Evolutionary conservation across 2,113 vertebrate genomes (phyloP).

Genomic region (Pteruthius melanotis): DNA sequence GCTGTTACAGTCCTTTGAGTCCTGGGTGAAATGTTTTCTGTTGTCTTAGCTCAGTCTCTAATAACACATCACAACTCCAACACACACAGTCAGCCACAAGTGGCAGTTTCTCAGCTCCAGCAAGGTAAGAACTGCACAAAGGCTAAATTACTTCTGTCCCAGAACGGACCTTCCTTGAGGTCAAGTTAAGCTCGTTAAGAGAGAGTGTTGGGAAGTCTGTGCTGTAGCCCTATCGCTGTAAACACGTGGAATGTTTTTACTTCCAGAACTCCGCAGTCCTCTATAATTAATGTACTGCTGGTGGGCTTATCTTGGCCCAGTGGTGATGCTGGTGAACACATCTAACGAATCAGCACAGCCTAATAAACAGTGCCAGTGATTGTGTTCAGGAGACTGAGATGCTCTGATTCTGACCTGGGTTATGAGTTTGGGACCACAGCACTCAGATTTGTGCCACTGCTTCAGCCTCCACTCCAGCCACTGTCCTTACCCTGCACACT

Average conservation of each 20-base stretch:
- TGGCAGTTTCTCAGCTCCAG: not conserved
- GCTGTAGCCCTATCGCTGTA: not conserved
- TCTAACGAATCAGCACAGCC: fast-evolving
- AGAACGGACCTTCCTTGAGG: not conserved
- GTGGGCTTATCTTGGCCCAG: not conserved
- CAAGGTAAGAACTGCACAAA: not conserved
- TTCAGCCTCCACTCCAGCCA: not conserved
- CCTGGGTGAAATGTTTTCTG: not conserved
- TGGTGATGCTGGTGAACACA: not conserved
- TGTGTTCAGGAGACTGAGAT: not conserved
- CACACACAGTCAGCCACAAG: constrained; percentile 6
- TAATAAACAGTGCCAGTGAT: not conserved
- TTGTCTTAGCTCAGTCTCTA: constrained; percentile 2
- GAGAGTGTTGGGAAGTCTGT: not conserved
- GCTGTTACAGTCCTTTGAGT: not conserved
- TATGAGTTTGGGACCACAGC: not conserved
- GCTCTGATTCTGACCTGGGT: not conserved
- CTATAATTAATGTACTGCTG: not conserved
- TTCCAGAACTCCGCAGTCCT: not conserved
- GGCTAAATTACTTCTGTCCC: not conserved
- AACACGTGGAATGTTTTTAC: not conserved
- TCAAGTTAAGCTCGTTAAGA: constrained; percentile 5
- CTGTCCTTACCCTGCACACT: not conserved
- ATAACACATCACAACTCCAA: not conserved
- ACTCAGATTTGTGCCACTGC: not conserved